Evolutionary conservation across 2,888 invertebrate genomes (phyloP).

Genomic region (Heteromurus nitidus): DNA sequence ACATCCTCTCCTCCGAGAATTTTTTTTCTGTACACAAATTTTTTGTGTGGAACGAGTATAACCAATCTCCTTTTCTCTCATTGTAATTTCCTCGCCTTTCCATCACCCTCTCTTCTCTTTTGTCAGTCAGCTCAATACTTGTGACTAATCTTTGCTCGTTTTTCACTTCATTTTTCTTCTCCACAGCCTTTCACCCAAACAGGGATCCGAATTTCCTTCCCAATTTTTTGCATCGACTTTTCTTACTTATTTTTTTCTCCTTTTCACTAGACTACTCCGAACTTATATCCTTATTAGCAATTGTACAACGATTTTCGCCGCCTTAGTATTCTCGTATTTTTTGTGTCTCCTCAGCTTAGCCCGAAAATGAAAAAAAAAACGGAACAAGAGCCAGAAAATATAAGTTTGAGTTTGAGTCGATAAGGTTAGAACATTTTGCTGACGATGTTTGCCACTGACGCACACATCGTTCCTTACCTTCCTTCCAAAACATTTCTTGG

Average conservation of each 20-base stretch:
- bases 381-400: too few species aligned
- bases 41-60: neutral
- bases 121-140: slow-evolving; percentile 30
- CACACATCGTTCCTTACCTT: too few species aligned
- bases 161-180: slow-evolving; percentile 27
- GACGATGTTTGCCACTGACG: too few species aligned
- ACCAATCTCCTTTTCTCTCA: neutral
- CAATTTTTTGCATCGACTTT: neutral
- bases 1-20: slow-evolving; percentile 5
- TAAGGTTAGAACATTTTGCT: too few species aligned
- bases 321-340: too few species aligned
- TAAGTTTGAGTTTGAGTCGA: too few species aligned
- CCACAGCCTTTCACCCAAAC: slow-evolving; percentile 10
- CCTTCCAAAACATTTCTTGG: too few species aligned
- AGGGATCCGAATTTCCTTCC: neutral
- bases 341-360: too few species aligned
- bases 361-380: too few species aligned
- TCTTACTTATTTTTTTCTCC: neutral
- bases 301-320: too few species aligned
- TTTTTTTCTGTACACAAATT: neutral
- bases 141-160: slow-evolving; percentile 33
- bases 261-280: neutral
- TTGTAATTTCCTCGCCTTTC: slow-evolving; percentile 33
- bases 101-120: slow-evolving; percentile 15
- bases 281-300: slow-evolving; percentile 25